phyloP scores from a whole-genome alignment of 1,140 invertebrate genomes.

The Melipona quadrifasciata region DNA sequence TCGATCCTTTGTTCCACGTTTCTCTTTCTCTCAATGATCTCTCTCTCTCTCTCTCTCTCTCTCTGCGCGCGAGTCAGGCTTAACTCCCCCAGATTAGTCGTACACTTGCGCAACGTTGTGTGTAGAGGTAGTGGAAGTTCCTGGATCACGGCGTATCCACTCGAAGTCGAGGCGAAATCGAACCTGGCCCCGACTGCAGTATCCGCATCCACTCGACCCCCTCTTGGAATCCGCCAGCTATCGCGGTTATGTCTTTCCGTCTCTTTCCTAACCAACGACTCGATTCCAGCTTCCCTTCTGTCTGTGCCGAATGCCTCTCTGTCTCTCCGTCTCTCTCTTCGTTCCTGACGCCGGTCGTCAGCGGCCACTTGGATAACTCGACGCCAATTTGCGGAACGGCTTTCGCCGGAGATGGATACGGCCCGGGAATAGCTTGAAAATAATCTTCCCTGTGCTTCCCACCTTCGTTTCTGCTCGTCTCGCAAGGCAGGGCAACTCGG shows the following conservation, averaged over 20 bases:
- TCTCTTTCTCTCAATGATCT: not conserved
- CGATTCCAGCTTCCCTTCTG: not conserved
- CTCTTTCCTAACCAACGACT: not conserved
- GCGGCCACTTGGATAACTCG: constrained; percentile 47
- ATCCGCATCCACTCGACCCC: constrained; percentile 66
- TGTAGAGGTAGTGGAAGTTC: constrained; percentile 44
- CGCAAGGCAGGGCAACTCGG: not conserved
- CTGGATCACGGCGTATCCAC: constrained; percentile 65
- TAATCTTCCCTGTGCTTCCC: constrained; percentile 27
- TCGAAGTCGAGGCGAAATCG: constrained; percentile 63
- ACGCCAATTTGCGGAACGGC: constrained; percentile 48
- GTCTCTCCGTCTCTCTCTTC: not conserved
- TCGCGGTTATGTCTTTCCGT: constrained; percentile 48
- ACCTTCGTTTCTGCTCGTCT: not conserved
- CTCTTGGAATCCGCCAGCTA: constrained; percentile 48
- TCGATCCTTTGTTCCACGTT: not conserved
- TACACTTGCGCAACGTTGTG: constrained; percentile 47
- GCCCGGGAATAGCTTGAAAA: constrained; percentile 27
- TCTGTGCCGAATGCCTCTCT: not conserved
- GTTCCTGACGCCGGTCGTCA: constrained; percentile 25
- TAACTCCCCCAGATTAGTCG: constrained; percentile 64
- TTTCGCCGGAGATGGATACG: constrained; percentile 36
- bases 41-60: constrained; percentile 11
- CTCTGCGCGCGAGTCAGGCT: constrained; percentile 35
- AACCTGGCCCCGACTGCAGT: constrained; percentile 65